phyloP scores from a whole-genome alignment of 2,113 vertebrate species.

The Puma concolor region DNA sequence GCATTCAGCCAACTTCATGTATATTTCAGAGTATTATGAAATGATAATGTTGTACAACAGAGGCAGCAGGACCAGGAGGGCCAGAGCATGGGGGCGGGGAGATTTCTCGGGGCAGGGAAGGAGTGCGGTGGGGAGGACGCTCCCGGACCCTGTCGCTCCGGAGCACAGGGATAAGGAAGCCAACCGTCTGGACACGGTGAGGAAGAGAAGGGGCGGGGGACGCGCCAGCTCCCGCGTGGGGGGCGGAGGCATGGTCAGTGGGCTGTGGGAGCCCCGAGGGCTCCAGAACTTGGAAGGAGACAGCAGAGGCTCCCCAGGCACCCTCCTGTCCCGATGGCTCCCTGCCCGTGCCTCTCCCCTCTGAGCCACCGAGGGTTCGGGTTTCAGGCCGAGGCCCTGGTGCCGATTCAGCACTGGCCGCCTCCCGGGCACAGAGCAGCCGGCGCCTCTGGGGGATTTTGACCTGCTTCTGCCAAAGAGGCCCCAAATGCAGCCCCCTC shows the following conservation, averaged over 20 bases:
- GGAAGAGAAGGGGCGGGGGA: too few species aligned
- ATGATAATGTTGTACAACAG: constrained; percentile 85
- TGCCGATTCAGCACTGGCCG: background rate
- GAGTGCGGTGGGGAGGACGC: too few species aligned
- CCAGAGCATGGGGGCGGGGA: background rate
- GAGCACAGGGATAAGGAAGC: background rate
- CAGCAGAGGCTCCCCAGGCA: background rate
- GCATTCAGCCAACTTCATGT: constrained; percentile 90
- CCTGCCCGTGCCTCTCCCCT: background rate
- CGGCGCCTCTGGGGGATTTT: background rate
- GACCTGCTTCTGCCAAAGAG: background rate
- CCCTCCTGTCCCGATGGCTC: background rate
- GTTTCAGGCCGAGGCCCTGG: background rate
- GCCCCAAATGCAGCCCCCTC: background rate
- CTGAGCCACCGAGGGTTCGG: background rate
- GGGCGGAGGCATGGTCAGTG: accelerated
- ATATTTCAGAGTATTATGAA: constrained; percentile 90
- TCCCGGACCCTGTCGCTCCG: background rate
- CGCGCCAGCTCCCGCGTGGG: accelerated
- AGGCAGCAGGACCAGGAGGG: constrained; percentile 61
- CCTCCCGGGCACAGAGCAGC: background rate
- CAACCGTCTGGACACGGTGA: background rate
- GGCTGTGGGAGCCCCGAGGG: background rate
- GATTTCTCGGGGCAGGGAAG: background rate
- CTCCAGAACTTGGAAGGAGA: background rate